A percentile compares a stretch with the other conserved stretches of the same genome.
These are phyloP conservation scores for Diplolepis rosae DNA, from an alignment of 2,888 invertebrate genomes.

Conservation along the genomic window DNA sequence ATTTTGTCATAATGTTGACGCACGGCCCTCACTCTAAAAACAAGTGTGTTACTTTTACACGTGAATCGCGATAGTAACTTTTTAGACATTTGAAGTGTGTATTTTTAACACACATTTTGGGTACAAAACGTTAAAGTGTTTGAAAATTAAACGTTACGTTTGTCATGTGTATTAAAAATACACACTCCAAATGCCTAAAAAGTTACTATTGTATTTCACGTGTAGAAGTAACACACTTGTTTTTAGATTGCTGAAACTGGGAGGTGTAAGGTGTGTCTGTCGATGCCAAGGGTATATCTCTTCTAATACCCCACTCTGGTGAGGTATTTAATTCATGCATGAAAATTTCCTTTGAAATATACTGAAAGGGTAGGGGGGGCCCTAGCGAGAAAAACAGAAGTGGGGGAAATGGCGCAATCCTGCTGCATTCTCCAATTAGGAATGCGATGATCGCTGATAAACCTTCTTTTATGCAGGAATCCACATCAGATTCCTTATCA, in stretches of 20 bases:
- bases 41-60: no score
- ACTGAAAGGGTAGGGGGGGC: not conserved
- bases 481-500: not conserved
- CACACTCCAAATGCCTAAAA: no score
- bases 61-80: no score
- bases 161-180: no score
- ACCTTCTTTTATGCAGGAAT: not conserved
- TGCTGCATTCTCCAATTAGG: slow-evolving; percentile 10
- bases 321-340: not conserved
- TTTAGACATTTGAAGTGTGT: no score
- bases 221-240: no score
- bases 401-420: slow-evolving; percentile 5
- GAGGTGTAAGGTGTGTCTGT: slow-evolving; percentile 28
- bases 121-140: no score
- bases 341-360: slow-evolving; percentile 15
- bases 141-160: no score
- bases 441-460: slow-evolving; percentile 26
- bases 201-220: no score
- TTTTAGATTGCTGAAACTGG: slow-evolving; percentile 10
- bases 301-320: slow-evolving; percentile 2
- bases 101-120: no score
- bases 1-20: no score
- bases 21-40: no score
- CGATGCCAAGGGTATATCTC: slow-evolving; percentile 13
- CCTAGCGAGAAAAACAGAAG: not conserved